Evolutionary conservation across 2,888 invertebrate species (phyloP).

Genomic region (Lithophane ornitopus): DNA sequence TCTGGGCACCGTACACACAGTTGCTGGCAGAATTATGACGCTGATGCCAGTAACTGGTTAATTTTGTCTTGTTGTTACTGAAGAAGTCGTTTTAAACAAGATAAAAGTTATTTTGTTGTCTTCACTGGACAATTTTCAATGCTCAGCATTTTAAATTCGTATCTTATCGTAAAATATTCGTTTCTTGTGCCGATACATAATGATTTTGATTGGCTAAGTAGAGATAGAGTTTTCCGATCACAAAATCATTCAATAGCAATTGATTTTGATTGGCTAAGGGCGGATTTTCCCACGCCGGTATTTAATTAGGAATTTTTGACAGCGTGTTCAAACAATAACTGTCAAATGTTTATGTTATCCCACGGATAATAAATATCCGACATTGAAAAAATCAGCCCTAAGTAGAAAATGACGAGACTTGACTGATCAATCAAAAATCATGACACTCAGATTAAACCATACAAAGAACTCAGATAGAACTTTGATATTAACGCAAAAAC

Average conservation of each 20-base stretch:
- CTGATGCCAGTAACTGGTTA: constrained; percentile 25
- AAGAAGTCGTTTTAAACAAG: constrained; percentile 10
- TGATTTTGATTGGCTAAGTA: neutral
- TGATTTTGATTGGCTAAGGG: neutral
- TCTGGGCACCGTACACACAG: constrained; percentile 61
- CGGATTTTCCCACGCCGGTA: too few species aligned
- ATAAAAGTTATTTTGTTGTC: neutral
- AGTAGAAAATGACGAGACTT: neutral
- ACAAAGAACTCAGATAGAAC: neutral
- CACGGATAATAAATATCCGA: too few species aligned
- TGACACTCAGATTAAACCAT: neutral
- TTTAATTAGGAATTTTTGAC: too few species aligned
- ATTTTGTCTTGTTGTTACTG: constrained; percentile 25
- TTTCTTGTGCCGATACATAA: neutral
- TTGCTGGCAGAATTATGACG: constrained; percentile 44
- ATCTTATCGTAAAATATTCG: neutral
- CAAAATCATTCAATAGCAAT: neutral
- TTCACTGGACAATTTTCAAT: neutral
- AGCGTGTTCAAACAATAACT: too few species aligned
- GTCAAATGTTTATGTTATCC: too few species aligned
- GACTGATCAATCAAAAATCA: neutral
- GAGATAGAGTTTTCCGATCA: neutral
- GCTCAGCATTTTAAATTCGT: neutral
- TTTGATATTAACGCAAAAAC: neutral
- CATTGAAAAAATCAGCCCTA: too few species aligned